Base-by-base conservation (phyloP, 2,113 vertebrate species). In the Semicossyphus pulcher region DNA sequence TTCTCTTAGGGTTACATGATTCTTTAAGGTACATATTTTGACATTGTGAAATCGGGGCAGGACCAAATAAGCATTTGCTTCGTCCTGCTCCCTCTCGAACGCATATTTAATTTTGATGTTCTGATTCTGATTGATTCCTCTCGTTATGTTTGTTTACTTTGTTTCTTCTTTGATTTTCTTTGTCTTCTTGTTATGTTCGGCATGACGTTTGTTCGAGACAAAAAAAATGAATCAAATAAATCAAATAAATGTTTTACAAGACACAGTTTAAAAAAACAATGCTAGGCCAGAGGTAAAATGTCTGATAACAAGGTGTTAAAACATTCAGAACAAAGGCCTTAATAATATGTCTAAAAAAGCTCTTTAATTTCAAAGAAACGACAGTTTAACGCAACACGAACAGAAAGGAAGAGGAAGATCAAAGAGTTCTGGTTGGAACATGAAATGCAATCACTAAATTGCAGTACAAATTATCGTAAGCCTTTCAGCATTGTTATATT, bases 401-500 rank as follows among this genome's bases (percentile, higher is more conserved):
- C 4, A 51, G 16, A 28, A 28, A 53, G 7, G 10, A 3, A 5
- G 10, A 31, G 29, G n/a, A n/a, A n/a, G n/a, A 58, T 69, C 16
- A 28, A 4, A 41, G 18, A 23, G n/a, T 39, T 41, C 25, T 16
- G 31, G 7, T 25, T 45, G n/a, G 23, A 39, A 18, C n/a, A 58
- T 47, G 25, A 32, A 39, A 36, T 65, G 1, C 26, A 64, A 31
- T 58, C 68, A 69, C 42, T 62, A 34, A 57, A 75, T 60, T 76
- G 36, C n/a, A 52, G 10, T 63, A 70, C 36, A 86, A 77, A 85
- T 84, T 54, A 83, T 70, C 53, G 21, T 72, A 78, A 88, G 79
- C 53, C 62, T 85, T 78, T 84, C 36, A 69, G 73, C 48, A 9
- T 47, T 81, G 65, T 67, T 52, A 86, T 85, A 76, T 85, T 85